A percentile compares a stretch with the other conserved stretches of the same genome.
Evolutionary conservation across 2,888 invertebrate species (phyloP).

Genomic region (Chydorus sphaericus): DNA sequence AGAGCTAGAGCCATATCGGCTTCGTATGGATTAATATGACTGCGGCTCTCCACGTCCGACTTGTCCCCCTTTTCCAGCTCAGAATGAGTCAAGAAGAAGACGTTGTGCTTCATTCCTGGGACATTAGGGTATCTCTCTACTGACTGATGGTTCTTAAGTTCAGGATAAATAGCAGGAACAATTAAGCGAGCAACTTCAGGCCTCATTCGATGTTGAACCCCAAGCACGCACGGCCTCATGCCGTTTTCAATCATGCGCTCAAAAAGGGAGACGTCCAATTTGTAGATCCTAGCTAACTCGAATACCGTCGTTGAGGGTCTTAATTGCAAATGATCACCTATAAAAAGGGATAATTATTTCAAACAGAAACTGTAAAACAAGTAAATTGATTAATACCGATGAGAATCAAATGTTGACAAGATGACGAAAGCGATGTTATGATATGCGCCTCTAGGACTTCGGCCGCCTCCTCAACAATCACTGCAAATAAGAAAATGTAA

Average conservation of each 20-base stretch:
- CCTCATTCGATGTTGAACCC: conserved; percentile 62
- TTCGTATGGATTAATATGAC: conserved; percentile 47
- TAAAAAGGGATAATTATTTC: neutral
- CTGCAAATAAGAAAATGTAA: conserved; percentile 27
- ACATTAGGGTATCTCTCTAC: conserved; percentile 42
- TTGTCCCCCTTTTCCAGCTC: conserved; percentile 33
- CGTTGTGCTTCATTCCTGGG: conserved; percentile 41
- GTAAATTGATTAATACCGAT: no score
- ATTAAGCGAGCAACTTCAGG: conserved; percentile 42
- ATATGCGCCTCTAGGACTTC: conserved; percentile 75
- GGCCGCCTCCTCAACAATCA: conserved; percentile 76
- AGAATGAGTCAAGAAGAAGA: conserved; percentile 53
- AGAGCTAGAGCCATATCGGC: conserved; percentile 44
- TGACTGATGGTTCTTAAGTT: conserved; percentile 41
- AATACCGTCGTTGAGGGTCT: conserved; percentile 55
- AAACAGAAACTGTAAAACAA: conserved; percentile 11
- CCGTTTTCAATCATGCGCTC: conserved; percentile 60
- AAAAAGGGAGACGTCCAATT: conserved; percentile 63
- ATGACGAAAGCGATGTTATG: conserved; percentile 52
- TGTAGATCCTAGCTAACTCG: conserved; percentile 45
- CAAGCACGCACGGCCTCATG: conserved; percentile 40
- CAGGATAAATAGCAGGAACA: conserved; percentile 50
- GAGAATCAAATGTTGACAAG: conserved; percentile 67
- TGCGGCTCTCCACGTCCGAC: conserved; percentile 36
- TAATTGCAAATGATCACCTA: conserved; percentile 67